Conservation (phyloP, 2,113 vertebrate genomes). For the Gallinago jamesoni region DNA sequence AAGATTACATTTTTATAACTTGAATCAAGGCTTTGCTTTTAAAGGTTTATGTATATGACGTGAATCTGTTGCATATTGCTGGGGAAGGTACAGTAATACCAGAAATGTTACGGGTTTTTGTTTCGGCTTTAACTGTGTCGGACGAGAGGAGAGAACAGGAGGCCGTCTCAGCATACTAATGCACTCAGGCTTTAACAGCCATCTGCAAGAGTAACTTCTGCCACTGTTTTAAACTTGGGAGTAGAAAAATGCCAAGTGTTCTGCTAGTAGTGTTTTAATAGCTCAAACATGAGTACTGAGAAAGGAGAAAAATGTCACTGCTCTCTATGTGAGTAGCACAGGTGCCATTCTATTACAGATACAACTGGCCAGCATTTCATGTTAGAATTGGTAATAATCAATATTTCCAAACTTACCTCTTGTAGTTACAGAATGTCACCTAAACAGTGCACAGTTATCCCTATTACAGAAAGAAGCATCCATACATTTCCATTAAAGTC, state of each 20-base stretch:
- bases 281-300: not conserved
- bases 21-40: slow-evolving; percentile 35
- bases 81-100: not conserved
- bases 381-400: not conserved
- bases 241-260: not conserved
- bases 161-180: not conserved
- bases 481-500: slow-evolving; percentile 4
- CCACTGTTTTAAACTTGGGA: not conserved
- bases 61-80: not conserved
- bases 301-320: not conserved
- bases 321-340: not conserved
- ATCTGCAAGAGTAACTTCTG: not conserved
- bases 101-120: not conserved
- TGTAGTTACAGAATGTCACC: not conserved
- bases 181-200: not conserved
- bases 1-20: not conserved
- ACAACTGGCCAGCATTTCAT: not conserved
- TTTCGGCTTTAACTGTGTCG: not conserved
- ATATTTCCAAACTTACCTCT: slow-evolving; percentile 39
- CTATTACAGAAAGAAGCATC: not conserved
- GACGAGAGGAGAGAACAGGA: not conserved
- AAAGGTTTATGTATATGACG: not conserved
- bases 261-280: not conserved
- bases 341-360: not conserved
- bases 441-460: not conserved